A percentile compares a stretch with the other conserved stretches of the same genome.
phyloP scores from a whole-genome alignment of 2,113 vertebrate species.

The Esox niger region DNA sequence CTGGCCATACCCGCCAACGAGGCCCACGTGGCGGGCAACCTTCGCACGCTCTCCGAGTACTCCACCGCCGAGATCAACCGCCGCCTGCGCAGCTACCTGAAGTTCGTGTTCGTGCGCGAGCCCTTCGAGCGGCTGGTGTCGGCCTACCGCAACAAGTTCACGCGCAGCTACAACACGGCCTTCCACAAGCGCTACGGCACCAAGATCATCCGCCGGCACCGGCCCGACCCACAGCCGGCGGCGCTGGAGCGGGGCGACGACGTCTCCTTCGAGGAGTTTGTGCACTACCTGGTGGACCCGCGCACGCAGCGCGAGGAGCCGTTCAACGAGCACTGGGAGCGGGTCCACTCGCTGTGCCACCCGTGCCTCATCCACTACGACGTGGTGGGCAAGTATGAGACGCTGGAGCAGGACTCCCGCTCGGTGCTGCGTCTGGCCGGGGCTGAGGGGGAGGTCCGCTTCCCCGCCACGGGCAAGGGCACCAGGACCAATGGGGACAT shows the following conservation, averaged over 20 bases:
- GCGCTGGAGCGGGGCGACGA: slow-evolving; percentile 80
- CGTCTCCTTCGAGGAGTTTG: slow-evolving; percentile 88
- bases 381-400: slow-evolving; percentile 92
- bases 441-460: slow-evolving; percentile 69
- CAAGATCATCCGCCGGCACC: slow-evolving; percentile 84
- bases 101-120: slow-evolving; percentile 92
- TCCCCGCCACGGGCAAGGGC: slow-evolving; percentile 76
- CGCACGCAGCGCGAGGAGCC: slow-evolving; percentile 84
- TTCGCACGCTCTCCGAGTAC: slow-evolving; percentile 86
- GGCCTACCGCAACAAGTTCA: slow-evolving; percentile 91
- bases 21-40: slow-evolving; percentile 82
- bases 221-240: slow-evolving; percentile 66
- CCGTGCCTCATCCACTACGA: slow-evolving; percentile 92
- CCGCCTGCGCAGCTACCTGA: slow-evolving; percentile 89
- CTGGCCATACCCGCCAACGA: slow-evolving; percentile 85
- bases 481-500: slow-evolving; percentile 75
- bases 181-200: slow-evolving; percentile 93
- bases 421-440: slow-evolving; percentile 82
- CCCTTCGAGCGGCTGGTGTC: slow-evolving; percentile 93
- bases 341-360: slow-evolving; percentile 90
- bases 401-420: slow-evolving; percentile 80
- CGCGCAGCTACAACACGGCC: slow-evolving; percentile 86
- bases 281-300: slow-evolving; percentile 89
- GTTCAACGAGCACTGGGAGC: slow-evolving; percentile 96
- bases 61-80: slow-evolving; percentile 83